A percentile compares a stretch with the other conserved stretches of the same genome.
Evolutionary conservation across 2,888 invertebrate species (phyloP).

Genomic region (Girardia tigrina): DNA sequence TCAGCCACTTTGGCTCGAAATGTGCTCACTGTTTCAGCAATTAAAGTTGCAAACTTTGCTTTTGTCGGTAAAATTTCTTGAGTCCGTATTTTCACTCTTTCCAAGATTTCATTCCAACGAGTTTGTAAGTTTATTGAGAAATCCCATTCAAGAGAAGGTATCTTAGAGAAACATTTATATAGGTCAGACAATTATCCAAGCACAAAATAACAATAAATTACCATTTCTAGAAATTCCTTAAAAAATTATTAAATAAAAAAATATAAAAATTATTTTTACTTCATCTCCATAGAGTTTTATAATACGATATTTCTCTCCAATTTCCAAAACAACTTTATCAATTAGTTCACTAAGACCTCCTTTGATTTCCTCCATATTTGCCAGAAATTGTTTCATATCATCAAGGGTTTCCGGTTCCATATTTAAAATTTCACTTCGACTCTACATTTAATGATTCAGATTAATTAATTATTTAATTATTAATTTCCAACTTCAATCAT

Average conservation of each 20-base stretch:
- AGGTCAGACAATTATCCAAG: too few relatives aligned
- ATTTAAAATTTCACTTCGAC: conserved; percentile 28
- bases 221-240: not conserved
- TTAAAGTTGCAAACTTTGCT: conserved; percentile 15
- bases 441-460: not conserved
- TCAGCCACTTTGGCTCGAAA: conserved; percentile 28
- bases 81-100: not conserved
- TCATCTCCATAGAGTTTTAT: conserved; percentile 31
- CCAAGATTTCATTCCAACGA: not conserved
- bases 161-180: not conserved
- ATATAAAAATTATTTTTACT: conserved; percentile 11
- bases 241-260: conserved; percentile 5
- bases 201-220: conserved; percentile 1
- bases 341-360: conserved; percentile 29
- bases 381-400: conserved; percentile 35
- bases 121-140: not conserved
- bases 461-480: not conserved
- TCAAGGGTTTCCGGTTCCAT: conserved; percentile 35
- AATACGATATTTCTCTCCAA: conserved; percentile 34
- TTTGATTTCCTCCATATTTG: conserved; percentile 34
- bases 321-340: conserved; percentile 28
- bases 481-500: conserved; percentile 28
- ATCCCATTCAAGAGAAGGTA: conserved; percentile 1
- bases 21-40: not conserved
- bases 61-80: conserved; percentile 30